Evolutionary conservation across 2,113 vertebrate genomes (phyloP).

Genomic region (Podarcis muralis): DNA sequence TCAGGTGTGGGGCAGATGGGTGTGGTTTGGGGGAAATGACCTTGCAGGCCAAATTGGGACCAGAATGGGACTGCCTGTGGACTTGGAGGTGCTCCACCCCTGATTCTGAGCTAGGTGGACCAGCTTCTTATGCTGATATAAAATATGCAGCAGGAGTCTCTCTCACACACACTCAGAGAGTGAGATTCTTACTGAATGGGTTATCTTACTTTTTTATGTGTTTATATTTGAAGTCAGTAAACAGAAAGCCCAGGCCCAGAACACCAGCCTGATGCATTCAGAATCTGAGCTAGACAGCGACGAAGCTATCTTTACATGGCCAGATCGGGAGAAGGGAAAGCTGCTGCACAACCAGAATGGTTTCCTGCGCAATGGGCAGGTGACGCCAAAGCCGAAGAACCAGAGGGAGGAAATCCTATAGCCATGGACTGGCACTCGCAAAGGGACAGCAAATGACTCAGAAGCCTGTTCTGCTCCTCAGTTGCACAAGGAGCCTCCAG

Average conservation of each 20-base stretch:
- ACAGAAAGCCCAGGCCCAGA: conserved; percentile 84
- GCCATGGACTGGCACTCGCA: conserved; percentile 18
- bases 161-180: neutral
- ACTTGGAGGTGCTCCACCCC: no score
- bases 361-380: conserved; percentile 90
- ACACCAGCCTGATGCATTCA: conserved; percentile 94
- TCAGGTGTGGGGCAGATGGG: no score
- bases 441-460: neutral
- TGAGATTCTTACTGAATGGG: neutral
- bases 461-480: conserved; percentile 1
- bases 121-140: neutral
- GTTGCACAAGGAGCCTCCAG: conserved; percentile 13
- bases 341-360: conserved; percentile 92
- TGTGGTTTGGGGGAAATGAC: no score
- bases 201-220: neutral
- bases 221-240: conserved; percentile 76
- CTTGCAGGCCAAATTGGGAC: no score
- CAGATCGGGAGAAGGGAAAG: conserved; percentile 91
- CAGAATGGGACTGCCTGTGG: no score
- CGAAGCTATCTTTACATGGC: conserved; percentile 90
- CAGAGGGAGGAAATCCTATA: conserved; percentile 82
- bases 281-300: conserved; percentile 97
- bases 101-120: no score
- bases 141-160: neutral
- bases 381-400: conserved; percentile 81